A percentile compares a stretch with the other conserved stretches of the same genome.
phyloP scores from a whole-genome alignment of 2,113 vertebrate species.

The Chelonoidis abingdonii region DNA sequence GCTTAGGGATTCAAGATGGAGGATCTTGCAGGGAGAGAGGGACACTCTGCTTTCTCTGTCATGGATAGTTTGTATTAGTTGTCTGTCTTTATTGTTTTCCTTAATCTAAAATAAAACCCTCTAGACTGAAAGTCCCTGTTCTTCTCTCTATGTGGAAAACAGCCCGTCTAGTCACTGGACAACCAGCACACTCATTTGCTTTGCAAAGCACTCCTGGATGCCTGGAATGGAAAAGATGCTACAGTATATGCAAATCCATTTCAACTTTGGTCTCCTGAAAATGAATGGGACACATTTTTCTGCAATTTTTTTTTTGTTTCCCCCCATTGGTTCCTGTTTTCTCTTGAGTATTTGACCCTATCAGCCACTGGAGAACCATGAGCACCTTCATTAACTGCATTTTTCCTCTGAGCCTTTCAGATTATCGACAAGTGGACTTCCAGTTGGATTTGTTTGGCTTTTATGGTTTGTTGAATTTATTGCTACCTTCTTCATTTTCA shows the following conservation, averaged over 20 bases:
- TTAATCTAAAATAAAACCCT: not conserved
- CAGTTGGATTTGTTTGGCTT: conserved; percentile 60
- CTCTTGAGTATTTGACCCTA: not conserved
- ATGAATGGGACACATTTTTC: not conserved
- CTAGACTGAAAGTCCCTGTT: not conserved
- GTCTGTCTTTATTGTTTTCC: not conserved
- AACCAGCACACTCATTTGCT: conserved; percentile 49
- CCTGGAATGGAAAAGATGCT: not conserved
- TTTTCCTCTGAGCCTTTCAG: not conserved
- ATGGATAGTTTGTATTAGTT: not conserved
- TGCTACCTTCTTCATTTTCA: conserved; percentile 65
- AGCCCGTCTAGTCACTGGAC: not conserved
- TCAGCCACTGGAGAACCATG: not conserved
- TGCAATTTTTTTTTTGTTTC: not conserved
- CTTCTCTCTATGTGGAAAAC: not conserved
- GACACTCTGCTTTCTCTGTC: not conserved
- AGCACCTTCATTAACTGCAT: not conserved
- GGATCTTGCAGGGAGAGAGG: not conserved
- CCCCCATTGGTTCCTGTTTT: not conserved
- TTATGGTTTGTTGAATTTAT: conserved; percentile 45
- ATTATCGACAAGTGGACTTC: conserved; percentile 32
- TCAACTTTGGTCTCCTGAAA: not conserved
- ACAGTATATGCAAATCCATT: not conserved
- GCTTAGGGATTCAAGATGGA: not conserved
- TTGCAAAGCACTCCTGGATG: conserved; percentile 20